phyloP scores from a whole-genome alignment of 2,113 vertebrate species.

The Eleginops maclovinus region DNA sequence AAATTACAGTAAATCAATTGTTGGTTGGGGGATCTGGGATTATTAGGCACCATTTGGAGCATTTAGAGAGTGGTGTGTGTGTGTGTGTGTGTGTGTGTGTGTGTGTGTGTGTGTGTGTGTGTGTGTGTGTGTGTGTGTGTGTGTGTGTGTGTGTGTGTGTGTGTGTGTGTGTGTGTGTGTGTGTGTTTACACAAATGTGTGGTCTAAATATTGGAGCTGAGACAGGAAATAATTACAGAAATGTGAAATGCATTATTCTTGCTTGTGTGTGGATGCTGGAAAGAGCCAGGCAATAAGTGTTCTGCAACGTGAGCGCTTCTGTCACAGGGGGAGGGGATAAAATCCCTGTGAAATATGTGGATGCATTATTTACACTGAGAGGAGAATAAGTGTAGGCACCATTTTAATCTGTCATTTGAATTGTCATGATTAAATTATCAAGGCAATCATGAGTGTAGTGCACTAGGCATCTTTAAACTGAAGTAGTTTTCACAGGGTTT shows the following conservation, averaged over 20 bases:
- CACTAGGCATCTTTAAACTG: constrained; percentile 16
- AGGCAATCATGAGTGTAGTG: constrained; percentile 26
- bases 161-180: constrained; percentile 15
- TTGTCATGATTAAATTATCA: constrained; percentile 50
- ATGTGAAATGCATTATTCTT: constrained; percentile 43
- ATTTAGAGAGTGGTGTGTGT: constrained; percentile 21
- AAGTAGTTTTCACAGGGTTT: constrained; percentile 16
- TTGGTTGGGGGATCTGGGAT: constrained; percentile 14
- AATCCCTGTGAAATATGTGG: constrained; percentile 41
- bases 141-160: constrained; percentile 28
- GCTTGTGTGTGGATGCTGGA: constrained; percentile 17
- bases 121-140: constrained; percentile 10
- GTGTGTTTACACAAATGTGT: constrained; percentile 18
- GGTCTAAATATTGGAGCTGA: constrained; percentile 21
- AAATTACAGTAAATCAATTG: constrained; percentile 32
- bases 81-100: constrained; percentile 24
- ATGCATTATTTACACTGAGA: constrained; percentile 56
- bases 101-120: constrained; percentile 28
- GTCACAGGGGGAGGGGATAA: not conserved
- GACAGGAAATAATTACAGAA: constrained; percentile 44
- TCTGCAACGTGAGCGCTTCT: constrained; percentile 10
- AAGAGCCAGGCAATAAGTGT: constrained; percentile 4
- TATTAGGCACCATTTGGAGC: constrained; percentile 28
- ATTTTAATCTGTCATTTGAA: constrained; percentile 35
- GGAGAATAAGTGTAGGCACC: constrained; percentile 16